A percentile compares a stretch with the other conserved stretches of the same genome.
phyloP scores from a whole-genome alignment of 2,113 vertebrate species.

The Amphilophus citrinellus region DNA sequence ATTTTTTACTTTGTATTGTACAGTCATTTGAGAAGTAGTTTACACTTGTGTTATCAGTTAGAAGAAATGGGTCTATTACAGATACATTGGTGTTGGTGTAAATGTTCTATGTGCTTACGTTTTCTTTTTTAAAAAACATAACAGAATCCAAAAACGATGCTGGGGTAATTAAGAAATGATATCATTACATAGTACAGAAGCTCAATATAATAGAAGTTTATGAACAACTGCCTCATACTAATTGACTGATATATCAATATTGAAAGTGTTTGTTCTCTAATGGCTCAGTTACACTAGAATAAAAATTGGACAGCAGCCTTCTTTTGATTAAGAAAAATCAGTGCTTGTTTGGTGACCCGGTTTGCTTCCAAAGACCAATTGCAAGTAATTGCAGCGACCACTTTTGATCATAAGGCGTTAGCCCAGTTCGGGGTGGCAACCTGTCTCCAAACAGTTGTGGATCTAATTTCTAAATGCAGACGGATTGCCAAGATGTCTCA shows the following conservation, averaged over 20 bases:
- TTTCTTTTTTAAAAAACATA: too few species aligned
- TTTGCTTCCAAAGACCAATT: neutral
- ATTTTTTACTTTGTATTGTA: neutral
- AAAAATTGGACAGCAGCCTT: neutral
- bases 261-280: neutral
- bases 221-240: neutral
- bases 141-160: neutral
- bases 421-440: neutral
- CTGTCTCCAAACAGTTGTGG: neutral
- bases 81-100: neutral
- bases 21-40: neutral
- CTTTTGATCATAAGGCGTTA: neutral
- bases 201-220: neutral
- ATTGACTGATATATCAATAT: neutral
- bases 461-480: neutral
- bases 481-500: neutral
- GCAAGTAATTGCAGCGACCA: neutral
- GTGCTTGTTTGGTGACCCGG: neutral
- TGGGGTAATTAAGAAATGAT: neutral
- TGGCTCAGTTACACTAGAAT: neutral
- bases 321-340: neutral
- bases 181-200: neutral
- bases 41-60: neutral
- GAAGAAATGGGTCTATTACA: neutral
- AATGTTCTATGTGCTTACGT: neutral